Base-by-base conservation (phyloP, 2,888 invertebrate species). In the Nymphalis c-album region DNA sequence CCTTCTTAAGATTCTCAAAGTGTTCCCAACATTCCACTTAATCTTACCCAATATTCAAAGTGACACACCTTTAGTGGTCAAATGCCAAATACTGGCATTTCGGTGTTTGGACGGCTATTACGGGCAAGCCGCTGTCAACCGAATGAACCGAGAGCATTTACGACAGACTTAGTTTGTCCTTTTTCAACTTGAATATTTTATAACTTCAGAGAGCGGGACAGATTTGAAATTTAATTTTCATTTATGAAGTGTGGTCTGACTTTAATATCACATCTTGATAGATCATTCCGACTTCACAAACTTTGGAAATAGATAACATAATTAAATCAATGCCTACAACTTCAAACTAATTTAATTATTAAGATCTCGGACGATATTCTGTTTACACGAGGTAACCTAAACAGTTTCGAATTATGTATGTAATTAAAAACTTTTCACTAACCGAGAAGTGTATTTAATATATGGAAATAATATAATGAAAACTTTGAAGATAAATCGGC, bases 61-160 rank as follows among this genome's bases (percentile, higher is more conserved):
- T 51, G 63, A 63, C 63, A 63, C 63, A 60, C 63, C 69, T 66
- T 66, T 63, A 63, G 40, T 53, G 69, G 69, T 63, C 63, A 63
- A 69, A 69, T 63, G 63, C 40, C 67, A 60, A 55, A 50, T 46
- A 53, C 57, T 58, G 59, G 46, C 59, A 31, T 64, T 48, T 50
- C n/a, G 17, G 16, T 64, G 64, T 64, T 50, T 7, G 20, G 57
- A 51, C 50, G n/a, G 51, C 20, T 62, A 63, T 47, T 59, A 40
- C 55, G 17, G 46, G 45, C 48, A 57, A 46, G 22, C 22, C 50
- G 20, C 20, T n/a, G 16, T 51, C 40, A 4, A 31, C 45, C 46
- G 17, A 53, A 60, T 20, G n/a, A 60, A n/a, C 57, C 40, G 17
- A 31, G 35, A 31, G 3, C 51, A 10, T 51, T 51, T 26, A 26